These are phyloP conservation scores for Setophaga kirtlandii DNA, from an alignment of 2,113 vertebrate genomes.

Conservation along the genomic window DNA sequence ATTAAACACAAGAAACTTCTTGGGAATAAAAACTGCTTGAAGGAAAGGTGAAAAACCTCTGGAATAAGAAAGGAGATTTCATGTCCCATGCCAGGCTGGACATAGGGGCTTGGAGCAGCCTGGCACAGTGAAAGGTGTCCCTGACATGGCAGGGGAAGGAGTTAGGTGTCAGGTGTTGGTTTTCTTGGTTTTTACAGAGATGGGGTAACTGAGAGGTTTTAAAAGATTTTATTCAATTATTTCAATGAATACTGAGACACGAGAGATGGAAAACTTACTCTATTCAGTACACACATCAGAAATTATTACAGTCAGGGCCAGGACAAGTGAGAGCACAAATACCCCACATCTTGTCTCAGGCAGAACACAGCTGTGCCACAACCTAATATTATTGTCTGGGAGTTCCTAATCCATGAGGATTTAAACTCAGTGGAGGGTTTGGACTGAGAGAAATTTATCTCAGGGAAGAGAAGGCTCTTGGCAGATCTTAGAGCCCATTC, in stretches of 20 bases:
- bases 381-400: not conserved
- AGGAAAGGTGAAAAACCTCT: not conserved
- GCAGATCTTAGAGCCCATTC: not conserved
- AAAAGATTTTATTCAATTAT: not conserved
- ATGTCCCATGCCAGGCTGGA: not conserved
- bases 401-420: too few species aligned
- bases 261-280: not conserved
- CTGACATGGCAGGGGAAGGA: too few species aligned
- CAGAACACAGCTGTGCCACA: not conserved
- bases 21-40: not conserved
- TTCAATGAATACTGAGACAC: not conserved
- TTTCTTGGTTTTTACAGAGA: not conserved
- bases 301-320: not conserved
- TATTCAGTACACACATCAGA: not conserved
- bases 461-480: not conserved
- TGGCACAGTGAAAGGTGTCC: not conserved
- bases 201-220: not conserved
- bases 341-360: accelerated
- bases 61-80: not conserved
- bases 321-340: too few species aligned
- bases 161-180: not conserved
- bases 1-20: not conserved
- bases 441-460: too few species aligned
- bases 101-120: accelerated
- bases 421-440: not conserved